Evolutionary conservation across 1,140 invertebrate genomes (phyloP).

Genomic region (Bactericera cockerelli): DNA sequence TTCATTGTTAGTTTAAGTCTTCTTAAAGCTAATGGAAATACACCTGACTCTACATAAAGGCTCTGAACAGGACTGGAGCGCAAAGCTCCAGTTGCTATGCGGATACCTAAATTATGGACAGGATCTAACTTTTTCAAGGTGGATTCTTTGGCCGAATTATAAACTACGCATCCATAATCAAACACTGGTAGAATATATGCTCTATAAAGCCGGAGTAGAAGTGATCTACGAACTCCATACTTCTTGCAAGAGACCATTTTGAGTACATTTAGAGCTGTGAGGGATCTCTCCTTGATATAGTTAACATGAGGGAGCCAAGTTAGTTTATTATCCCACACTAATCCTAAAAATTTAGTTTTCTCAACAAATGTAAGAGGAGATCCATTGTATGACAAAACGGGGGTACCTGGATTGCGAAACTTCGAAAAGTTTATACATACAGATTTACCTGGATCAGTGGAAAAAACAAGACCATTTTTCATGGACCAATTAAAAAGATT

Average conservation of each 20-base stretch:
- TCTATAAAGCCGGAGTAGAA: conserved; percentile 1
- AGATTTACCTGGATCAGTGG: neutral
- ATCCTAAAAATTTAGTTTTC: neutral
- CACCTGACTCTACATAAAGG: neutral
- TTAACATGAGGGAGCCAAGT: conserved; percentile 1
- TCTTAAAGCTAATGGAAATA: neutral
- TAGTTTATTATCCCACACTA: conserved; percentile 5
- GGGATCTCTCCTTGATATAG: neutral
- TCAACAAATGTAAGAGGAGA: no score
- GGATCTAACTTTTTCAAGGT: neutral
- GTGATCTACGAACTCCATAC: neutral
- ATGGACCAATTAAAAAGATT: neutral
- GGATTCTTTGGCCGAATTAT: neutral
- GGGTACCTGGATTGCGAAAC: no score
- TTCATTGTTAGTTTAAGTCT: no score
- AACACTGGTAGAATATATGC: neutral
- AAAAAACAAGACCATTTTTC: no score
- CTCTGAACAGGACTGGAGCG: no score
- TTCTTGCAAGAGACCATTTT: neutral
- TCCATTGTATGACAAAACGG: no score
- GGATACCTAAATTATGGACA: neutral
- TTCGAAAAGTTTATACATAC: no score
- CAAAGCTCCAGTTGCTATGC: conserved; percentile 5
- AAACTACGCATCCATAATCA: neutral
- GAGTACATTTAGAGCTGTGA: conserved; percentile 1